Evolutionary conservation across 2,113 vertebrate species (phyloP).

Genomic region (Balaenoptera acutorostrata): DNA sequence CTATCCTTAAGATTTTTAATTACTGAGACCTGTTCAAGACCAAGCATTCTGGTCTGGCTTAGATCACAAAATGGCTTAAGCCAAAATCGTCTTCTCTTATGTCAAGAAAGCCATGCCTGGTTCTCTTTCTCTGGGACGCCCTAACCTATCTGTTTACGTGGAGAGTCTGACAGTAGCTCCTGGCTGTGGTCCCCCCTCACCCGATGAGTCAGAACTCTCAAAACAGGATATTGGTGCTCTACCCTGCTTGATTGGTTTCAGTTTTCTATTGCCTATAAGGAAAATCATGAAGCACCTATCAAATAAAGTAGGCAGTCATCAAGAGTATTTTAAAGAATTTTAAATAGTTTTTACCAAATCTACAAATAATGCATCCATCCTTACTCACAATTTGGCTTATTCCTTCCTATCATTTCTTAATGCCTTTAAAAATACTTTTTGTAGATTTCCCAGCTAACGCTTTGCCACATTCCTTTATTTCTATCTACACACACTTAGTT

Average conservation of each 20-base stretch:
- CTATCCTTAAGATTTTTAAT: no score
- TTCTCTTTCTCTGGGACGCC: no score
- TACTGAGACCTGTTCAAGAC: no score
- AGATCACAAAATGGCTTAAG: no score
- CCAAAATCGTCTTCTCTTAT: no score
- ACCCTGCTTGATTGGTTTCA: not conserved
- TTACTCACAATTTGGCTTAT: not conserved
- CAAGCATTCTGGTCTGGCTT: no score
- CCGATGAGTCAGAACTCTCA: not conserved
- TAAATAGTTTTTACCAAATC: not conserved
- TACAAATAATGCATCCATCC: not conserved
- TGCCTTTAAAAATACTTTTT: not conserved
- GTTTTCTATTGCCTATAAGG: not conserved
- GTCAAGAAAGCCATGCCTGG: no score
- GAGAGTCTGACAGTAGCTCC: not conserved
- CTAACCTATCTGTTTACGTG: not conserved
- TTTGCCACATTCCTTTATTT: not conserved
- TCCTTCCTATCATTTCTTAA: not conserved
- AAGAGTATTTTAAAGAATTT: not conserved
- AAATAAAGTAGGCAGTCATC: not conserved
- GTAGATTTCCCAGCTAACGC: not conserved
- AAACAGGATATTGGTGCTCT: no score
- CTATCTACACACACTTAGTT: not conserved
- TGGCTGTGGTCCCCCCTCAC: not conserved
- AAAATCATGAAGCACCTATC: not conserved